Evolutionary conservation across 1,140 invertebrate species (phyloP).

Genomic region (Trichogramma pretiosum): DNA sequence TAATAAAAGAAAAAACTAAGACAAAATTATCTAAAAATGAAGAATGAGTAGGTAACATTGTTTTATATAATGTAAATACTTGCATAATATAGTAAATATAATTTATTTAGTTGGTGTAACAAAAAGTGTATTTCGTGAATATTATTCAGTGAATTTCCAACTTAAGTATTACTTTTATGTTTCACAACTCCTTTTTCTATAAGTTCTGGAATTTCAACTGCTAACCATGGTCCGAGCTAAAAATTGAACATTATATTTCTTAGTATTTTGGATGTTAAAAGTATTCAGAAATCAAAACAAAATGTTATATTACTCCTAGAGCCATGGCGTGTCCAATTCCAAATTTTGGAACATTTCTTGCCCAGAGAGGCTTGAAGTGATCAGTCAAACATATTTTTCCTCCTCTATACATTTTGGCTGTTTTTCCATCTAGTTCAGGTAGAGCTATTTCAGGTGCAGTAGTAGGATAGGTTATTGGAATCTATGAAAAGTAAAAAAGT

Average conservation of each 20-base stretch:
- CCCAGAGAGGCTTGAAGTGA: conserved; percentile 99
- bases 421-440: conserved; percentile 97
- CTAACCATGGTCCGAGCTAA: conserved; percentile 97
- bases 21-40: conserved; percentile 38
- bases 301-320: conserved; percentile 66
- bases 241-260: too few species aligned
- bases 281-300: background rate
- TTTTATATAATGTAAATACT: conserved; percentile 11
- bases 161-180: conserved; percentile 67
- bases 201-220: conserved; percentile 93
- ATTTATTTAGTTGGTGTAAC: conserved; percentile 10
- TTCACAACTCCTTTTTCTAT: conserved; percentile 75
- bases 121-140: conserved; percentile 6
- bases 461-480: conserved; percentile 94
- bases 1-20: conserved; percentile 48
- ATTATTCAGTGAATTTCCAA: background rate
- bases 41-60: conserved; percentile 24
- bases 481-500: conserved; percentile 55
- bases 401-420: conserved; percentile 98
- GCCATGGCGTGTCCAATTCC: conserved; percentile 99
- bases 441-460: conserved; percentile 97
- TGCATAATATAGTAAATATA: conserved; percentile 19
- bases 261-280: too few species aligned
- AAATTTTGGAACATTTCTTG: conserved; percentile 94
- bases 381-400: conserved; percentile 97